Evolutionary conservation across 2,113 vertebrate genomes (phyloP), one percentile per base, ranked within the genome.

Genomic region (Uria lomvia): DNA sequence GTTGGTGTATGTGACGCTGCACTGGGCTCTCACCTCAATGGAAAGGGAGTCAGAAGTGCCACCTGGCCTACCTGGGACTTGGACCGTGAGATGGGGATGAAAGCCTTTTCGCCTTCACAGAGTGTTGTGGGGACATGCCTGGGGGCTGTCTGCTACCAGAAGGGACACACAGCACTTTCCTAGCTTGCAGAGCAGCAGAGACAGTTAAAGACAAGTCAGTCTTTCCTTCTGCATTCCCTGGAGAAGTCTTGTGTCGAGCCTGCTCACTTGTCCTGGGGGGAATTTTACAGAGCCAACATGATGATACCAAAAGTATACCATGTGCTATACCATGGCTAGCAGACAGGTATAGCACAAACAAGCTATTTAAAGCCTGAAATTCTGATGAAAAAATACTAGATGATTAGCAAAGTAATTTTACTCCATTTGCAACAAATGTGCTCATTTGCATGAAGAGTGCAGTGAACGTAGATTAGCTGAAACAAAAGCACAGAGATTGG

Each of bases 381-480:
- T 81, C 47, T 80, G 72, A 86, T 36, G 50, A 73, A 74, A 93
- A 90, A 94, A 78, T 84, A 84, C 47, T 49, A 74, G 82, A 78
- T 91, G 52, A 96, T 88, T 90, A 95, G 65, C 59, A 23, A 92
- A 88, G 86, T 91, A 92, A 89, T 96, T 96, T 97, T 88, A 90
- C 67, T 83, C 38, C 21, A 84, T 86, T 94, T 94, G 59, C 85
- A 86, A 88, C 45, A 88, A 96, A 92, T 93, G 56, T 63, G 21
- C 68, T 95, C 79, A 94, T 97, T 96, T 96, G 68, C 94, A 92
- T 96, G 90, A 93, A 85, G 52, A 97, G 80, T 95, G 90, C 92
- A 77, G 71, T 88, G 90, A 95, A 92, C 79, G 0, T 63, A 92
- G 88, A 96, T 97, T 81, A 96, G 86, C 85, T 96, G 52, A 89